Conservation (phyloP, 2,797 vertebrate genomes). For the Tragopan temminckii region DNA sequence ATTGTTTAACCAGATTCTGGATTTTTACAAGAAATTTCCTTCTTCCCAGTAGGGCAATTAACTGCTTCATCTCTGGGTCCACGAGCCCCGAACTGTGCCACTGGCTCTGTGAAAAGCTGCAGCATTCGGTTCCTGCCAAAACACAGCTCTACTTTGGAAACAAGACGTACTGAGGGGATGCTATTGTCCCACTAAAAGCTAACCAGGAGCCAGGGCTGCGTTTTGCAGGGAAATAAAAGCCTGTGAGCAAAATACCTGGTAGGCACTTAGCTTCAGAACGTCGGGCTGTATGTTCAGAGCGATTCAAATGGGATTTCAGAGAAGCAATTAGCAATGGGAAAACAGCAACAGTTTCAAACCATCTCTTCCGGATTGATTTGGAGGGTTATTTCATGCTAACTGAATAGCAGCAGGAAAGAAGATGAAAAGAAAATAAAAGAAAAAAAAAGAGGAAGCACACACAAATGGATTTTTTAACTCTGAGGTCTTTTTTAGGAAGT, state of each 20-base stretch:
- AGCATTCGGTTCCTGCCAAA: neutral
- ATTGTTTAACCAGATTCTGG: slow-evolving; percentile 81
- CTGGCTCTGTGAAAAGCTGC: slow-evolving; percentile 16
- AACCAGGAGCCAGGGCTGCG: neutral
- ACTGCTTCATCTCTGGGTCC: slow-evolving; percentile 78
- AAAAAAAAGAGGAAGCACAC: neutral
- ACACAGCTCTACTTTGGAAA: neutral
- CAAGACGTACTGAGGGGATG: slow-evolving; percentile 23
- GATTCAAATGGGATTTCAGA: neutral
- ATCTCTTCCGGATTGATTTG: slow-evolving; percentile 58
- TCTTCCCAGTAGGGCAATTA: slow-evolving; percentile 78
- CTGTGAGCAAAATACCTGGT: neutral
- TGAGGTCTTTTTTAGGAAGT: neutral
- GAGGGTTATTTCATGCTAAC: slow-evolving; percentile 63
- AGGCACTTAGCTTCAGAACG: neutral
- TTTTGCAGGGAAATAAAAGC: slow-evolving; percentile 10
- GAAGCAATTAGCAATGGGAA: slow-evolving; percentile 39
- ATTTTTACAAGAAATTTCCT: slow-evolving; percentile 84
- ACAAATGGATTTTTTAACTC: slow-evolving; percentile 20
- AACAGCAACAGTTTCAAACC: slow-evolving; percentile 39
- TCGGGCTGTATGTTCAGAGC: neutral
- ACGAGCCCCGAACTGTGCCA: neutral
- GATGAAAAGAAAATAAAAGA: neutral
- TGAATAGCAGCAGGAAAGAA: slow-evolving; percentile 65
- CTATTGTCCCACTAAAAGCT: slow-evolving; percentile 27